These are phyloP conservation scores for Helicorthomorpha holstii DNA, from an alignment of 1,140 invertebrate genomes.

Conservation along the genomic window DNA sequence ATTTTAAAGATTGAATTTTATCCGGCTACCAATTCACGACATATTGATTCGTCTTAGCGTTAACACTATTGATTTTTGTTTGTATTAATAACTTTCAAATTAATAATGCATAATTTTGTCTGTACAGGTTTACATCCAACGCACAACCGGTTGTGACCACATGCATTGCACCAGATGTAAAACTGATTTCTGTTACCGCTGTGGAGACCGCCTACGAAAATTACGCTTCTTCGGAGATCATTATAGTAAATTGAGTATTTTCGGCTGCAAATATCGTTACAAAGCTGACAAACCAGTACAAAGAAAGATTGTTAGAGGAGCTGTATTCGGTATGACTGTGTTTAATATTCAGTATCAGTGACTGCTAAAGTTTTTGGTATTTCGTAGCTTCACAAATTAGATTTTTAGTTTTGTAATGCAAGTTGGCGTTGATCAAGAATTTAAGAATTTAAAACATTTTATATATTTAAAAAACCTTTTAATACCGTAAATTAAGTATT, in stretches of 20 bases:
- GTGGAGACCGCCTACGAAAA: constrained; percentile 23
- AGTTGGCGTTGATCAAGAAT: no score
- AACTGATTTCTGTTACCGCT: constrained; percentile 29
- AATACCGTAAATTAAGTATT: no score
- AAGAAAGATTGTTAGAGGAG: constrained; percentile 24
- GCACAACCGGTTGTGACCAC: constrained; percentile 28
- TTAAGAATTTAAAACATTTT: no score
- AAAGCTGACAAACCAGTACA: constrained; percentile 23
- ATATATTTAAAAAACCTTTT: no score
- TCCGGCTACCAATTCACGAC: no score
- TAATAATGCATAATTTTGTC: background rate
- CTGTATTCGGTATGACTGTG: constrained; percentile 24
- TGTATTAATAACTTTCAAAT: background rate
- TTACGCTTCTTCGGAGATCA: constrained; percentile 29
- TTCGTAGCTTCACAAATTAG: no score
- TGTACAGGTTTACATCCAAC: constrained; percentile 28
- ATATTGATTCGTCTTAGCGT: no score
- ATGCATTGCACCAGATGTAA: constrained; percentile 27
- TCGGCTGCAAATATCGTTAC: constrained; percentile 29
- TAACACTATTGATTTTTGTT: no score
- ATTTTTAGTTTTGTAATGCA: no score
- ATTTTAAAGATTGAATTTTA: no score
- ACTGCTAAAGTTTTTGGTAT: no score
- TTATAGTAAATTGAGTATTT: constrained; percentile 24
- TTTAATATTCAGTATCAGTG: no score